phyloP scores from a whole-genome alignment of 2,113 vertebrate genomes.

The Notiomystis cincta region DNA sequence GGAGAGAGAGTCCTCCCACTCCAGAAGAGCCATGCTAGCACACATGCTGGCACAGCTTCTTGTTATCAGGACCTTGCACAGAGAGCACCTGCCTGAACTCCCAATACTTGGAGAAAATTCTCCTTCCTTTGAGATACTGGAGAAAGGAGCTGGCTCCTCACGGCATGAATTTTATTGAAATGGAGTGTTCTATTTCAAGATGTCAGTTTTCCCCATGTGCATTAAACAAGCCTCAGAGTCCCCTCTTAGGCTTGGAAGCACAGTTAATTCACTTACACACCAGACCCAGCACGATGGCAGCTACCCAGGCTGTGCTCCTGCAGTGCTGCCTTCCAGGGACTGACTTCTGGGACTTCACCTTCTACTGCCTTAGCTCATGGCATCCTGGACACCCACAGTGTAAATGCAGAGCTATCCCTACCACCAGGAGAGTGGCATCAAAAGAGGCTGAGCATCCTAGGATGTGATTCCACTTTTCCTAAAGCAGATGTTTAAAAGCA shows the following conservation, averaged over 20 bases:
- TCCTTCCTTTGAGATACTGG: not conserved
- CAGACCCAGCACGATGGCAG: not conserved
- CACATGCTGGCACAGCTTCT: not conserved
- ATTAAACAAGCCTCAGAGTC: not conserved
- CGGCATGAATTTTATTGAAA: not conserved
- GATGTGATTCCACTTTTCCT: not conserved
- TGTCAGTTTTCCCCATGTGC: not conserved
- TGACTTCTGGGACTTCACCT: not conserved
- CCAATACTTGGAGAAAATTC: not conserved
- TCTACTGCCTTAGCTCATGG: not conserved
- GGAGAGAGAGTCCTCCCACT: not conserved
- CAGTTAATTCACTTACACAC: not conserved
- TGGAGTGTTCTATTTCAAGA: not conserved
- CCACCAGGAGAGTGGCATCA: too few species aligned
- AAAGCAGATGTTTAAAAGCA: not conserved
- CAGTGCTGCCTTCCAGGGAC: not conserved
- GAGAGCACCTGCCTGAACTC: not conserved
- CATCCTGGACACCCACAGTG: not conserved
- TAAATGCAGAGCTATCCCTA: not conserved
- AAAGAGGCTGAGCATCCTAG: not conserved
- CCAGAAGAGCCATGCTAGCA: not conserved
- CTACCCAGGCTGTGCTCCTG: accelerated
- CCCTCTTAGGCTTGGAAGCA: not conserved
- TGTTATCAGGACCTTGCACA: not conserved
- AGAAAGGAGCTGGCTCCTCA: not conserved